These are phyloP conservation scores for Micropoecilia bifurca DNA, from an alignment of 2,797 vertebrate genomes.

Conservation along the genomic window DNA sequence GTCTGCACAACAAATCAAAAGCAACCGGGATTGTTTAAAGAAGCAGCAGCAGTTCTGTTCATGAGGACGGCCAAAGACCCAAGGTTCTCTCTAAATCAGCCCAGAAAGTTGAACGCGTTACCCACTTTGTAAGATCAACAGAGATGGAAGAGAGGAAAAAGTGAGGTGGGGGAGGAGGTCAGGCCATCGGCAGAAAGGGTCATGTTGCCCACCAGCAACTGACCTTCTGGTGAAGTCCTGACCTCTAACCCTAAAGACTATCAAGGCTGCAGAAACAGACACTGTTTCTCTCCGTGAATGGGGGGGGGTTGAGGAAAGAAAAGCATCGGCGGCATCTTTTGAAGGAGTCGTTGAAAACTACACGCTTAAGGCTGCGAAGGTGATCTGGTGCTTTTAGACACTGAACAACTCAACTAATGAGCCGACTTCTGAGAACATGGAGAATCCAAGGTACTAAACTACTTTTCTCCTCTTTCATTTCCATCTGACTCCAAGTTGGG, in stretches of 20 bases:
- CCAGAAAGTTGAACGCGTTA: conserved; percentile 55
- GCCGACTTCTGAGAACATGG: conserved; percentile 26
- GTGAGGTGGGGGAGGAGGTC: conserved; percentile 27
- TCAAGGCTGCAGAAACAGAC: conserved; percentile 46
- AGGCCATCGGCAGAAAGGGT: conserved; percentile 42
- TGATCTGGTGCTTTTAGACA: conserved; percentile 21
- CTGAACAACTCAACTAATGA: conserved; percentile 46
- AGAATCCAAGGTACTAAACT: conserved; percentile 32
- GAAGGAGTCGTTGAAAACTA: conserved; percentile 22
- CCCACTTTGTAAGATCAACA: conserved; percentile 50
- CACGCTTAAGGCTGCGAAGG: conserved; percentile 16
- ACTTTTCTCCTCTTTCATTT: conserved; percentile 56
- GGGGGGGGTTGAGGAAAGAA: conserved; percentile 12
- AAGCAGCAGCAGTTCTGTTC: background rate
- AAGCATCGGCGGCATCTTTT: conserved; percentile 27
- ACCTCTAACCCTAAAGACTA: conserved; percentile 54
- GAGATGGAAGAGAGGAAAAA: conserved; percentile 12
- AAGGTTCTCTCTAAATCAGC: conserved; percentile 7
- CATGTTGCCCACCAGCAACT: conserved; percentile 41
- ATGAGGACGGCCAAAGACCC: background rate
- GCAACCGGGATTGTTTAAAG: conserved; percentile 37
- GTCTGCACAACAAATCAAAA: conserved; percentile 45
- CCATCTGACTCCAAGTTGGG: conserved; percentile 45
- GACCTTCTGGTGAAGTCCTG: conserved; percentile 55
- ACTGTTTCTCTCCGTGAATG: conserved; percentile 29